Conservation (phyloP, 2,888 invertebrate genomes). For the Drosophila macrospina region DNA sequence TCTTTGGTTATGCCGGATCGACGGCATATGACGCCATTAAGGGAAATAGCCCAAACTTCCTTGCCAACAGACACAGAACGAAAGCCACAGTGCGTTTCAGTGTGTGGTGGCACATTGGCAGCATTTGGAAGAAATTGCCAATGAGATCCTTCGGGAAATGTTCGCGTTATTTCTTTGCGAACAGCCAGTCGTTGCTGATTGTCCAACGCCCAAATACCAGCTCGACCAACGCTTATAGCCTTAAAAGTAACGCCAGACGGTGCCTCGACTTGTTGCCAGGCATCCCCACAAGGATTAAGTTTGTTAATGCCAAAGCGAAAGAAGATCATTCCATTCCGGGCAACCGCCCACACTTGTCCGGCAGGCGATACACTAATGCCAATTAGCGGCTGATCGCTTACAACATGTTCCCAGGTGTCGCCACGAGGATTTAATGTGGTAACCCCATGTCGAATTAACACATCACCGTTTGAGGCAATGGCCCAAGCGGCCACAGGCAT, state of each 20-base stretch:
- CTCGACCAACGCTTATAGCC: slow-evolving; percentile 90
- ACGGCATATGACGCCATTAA: slow-evolving; percentile 89
- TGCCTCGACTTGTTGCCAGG: slow-evolving; percentile 93
- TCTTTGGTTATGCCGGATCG: slow-evolving; percentile 91
- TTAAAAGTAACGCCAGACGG: slow-evolving; percentile 89
- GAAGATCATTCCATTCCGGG: slow-evolving; percentile 93
- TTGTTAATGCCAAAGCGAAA: slow-evolving; percentile 91
- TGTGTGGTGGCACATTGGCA: slow-evolving; percentile 87
- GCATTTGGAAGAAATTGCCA: slow-evolving; percentile 91
- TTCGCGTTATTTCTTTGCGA: slow-evolving; percentile 90
- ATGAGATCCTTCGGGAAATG: slow-evolving; percentile 93
- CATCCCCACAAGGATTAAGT: slow-evolving; percentile 88
- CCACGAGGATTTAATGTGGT: slow-evolving; percentile 90
- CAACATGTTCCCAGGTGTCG: slow-evolving; percentile 85
- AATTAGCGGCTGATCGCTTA: slow-evolving; percentile 92
- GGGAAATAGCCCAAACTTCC: slow-evolving; percentile 92
- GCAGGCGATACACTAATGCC: slow-evolving; percentile 90
- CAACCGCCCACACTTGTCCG: slow-evolving; percentile 93
- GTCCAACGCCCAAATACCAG: slow-evolving; percentile 93
- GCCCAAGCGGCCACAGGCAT: slow-evolving; percentile 91
- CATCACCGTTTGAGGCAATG: slow-evolving; percentile 94
- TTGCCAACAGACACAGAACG: slow-evolving; percentile 90
- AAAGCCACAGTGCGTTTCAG: slow-evolving; percentile 87
- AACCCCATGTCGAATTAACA: slow-evolving; percentile 92
- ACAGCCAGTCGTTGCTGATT: slow-evolving; percentile 90